Base-by-base conservation (phyloP, 2,113 vertebrate genomes). In the Leucopternis melanops region DNA sequence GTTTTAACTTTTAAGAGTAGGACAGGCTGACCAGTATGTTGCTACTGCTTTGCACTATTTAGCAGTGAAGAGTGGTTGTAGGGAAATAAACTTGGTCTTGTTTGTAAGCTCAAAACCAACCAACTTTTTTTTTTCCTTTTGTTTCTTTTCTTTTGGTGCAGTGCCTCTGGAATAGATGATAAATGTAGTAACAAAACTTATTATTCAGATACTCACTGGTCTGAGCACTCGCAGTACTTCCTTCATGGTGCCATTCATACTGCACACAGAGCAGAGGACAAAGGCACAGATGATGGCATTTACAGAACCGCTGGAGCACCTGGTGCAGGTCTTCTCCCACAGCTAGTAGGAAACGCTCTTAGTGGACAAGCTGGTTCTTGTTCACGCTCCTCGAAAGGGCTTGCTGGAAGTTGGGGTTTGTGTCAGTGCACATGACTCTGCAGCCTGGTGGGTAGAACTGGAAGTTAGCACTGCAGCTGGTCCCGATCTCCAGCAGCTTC, bases 401-500 rank as follows among this genome's bases (percentile, higher is more conserved):
- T 17, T 88, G 93, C 93, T 98, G 63, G 67, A 99, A 99, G 81
- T 98, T 45, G 20, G 98, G 98, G 91, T 98, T 99, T 3, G 98
- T 95, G 54, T 99, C 99, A 0, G 97, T 97, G 97, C 99, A 99
- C 8, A 98, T 98, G 42, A 99, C 79, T 57, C 11, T 98, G 94
- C 98, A 98, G 50, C 98, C 98, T 0, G 94, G 6, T 0, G 98
- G 99, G 81, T 98, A 99, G 91, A 98, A 98, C 87, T 98, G 71
- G 78, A 99, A 99, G 97, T 99, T 99, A 3, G 97, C 8, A 1
- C 99, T 98, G 0, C 73, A 74, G 29, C 99, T 98, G 0, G 98
- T 99, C 69, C 99, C 99, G 10, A 99, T 96, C 83, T 99, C 99
- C 95, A 99, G 83, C 67, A 99, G 87, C 5, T 90, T 96, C 82